These are phyloP conservation scores for Bothrops jararaca DNA, from an alignment of 2,113 vertebrate genomes.

Conservation along the genomic window DNA sequence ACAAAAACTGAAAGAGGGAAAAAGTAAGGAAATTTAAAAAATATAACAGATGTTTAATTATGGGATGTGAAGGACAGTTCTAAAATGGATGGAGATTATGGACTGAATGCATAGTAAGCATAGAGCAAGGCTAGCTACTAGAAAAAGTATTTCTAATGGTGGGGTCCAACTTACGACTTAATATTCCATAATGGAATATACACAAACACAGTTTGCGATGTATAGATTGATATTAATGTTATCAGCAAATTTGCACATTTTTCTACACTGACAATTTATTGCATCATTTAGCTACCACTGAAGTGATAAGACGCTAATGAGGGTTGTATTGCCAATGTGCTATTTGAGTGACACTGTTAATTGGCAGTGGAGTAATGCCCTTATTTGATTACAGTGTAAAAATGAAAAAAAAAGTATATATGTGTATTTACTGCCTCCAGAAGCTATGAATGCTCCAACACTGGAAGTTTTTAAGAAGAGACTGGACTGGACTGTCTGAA, in stretches of 20 bases:
- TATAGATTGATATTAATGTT: not conserved
- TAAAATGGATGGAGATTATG: not conserved
- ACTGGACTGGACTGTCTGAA: too few relatives aligned
- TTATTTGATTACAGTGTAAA: not conserved
- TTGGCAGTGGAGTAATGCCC: not conserved
- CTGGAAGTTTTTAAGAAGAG: too few relatives aligned
- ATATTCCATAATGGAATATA: not conserved
- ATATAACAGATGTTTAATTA: not conserved
- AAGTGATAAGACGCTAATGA: not conserved
- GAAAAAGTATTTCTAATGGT: not conserved
- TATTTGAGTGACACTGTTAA: not conserved
- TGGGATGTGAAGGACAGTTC: not conserved
- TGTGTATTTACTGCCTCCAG: too few relatives aligned
- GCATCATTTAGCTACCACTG: not conserved
- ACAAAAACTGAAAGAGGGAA: not conserved
- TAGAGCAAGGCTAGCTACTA: not conserved
- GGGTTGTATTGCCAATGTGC: not conserved
- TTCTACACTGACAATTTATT: not conserved
- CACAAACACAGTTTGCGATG: not conserved
- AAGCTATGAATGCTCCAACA: too few relatives aligned
- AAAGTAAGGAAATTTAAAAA: not conserved
- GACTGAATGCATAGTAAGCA: not conserved
- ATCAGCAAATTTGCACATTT: not conserved
- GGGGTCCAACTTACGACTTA: not conserved
- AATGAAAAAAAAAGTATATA: not conserved